Base-by-base conservation (phyloP, 2,797 vertebrate genomes). In the Rachycentron canadum region DNA sequence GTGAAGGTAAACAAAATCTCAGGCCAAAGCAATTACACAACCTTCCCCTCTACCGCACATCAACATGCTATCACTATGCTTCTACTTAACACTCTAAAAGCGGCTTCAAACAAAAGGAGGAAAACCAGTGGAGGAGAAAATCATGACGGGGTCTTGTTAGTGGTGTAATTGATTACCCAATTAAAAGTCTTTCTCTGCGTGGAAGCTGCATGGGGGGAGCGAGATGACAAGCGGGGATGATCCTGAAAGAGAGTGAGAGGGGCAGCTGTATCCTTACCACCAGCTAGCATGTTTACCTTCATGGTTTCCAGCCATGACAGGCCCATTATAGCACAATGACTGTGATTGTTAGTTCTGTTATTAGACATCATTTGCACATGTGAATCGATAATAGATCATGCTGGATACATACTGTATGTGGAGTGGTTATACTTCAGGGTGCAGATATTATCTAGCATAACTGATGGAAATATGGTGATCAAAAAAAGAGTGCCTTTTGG, bases 161-260 rank as follows among this genome's bases (percentile, higher is more conserved):
- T 92, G 92, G 85, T 92, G 90, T 86, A 89, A 92, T 93, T 93
- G 89, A 94, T 95, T 95, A 95, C 93, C 94, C 95, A 95, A 95
- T 95, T 95, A 95, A 94, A 95, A 94, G 94, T 92, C 94, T 95
- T 95, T 95, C 93, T 95, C 94, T 95, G 94, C 92, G 93, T 93
- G 92, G 92, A 91, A 92, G 92, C 91, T 92, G 93, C 91, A 89
- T 94, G 93, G 85, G 92, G 94, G 87, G 93, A 86, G 91, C 93
- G 91, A 93, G 93, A 93, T 94, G 93, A 93, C 92, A 93, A 93
- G 90, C 92, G 93, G 61, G 92, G 93, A 89, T 94, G 93, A 88
- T 94, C 92, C 93, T 94, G 93, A 90, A 95, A 94, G 89, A 94
- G 92, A 94, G 90, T 64, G 87, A 93, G 85, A 93, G 91, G 91